These are phyloP conservation scores for Reticulitermes lucifugus DNA, from an alignment of 2,888 invertebrate genomes.

Conservation along the genomic window DNA sequence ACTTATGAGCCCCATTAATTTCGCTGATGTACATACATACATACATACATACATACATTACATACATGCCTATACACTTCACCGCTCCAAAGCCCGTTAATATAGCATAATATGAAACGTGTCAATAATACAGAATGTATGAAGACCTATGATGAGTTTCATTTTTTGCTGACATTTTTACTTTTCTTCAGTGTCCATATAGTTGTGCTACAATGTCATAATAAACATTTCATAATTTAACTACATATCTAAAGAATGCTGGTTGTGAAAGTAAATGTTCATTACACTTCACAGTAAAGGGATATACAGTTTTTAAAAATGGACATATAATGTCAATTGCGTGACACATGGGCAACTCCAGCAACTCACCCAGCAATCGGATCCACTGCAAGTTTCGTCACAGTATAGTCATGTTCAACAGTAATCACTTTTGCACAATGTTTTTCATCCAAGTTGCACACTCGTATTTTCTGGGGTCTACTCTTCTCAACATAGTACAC, in stretches of 20 bases:
- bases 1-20: too few relatives aligned
- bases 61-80: not conserved
- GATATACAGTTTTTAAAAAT: not conserved
- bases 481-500: slow-evolving; percentile 73
- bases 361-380: slow-evolving; percentile 61
- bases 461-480: slow-evolving; percentile 54
- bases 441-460: slow-evolving; percentile 69
- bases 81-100: too few relatives aligned
- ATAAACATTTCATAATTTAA: not conserved
- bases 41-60: not conserved
- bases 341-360: not conserved
- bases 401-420: slow-evolving; percentile 65
- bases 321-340: not conserved
- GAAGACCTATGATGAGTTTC: too few relatives aligned
- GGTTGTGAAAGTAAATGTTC: not conserved
- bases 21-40: too few relatives aligned
- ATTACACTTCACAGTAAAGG: not conserved
- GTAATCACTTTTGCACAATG: slow-evolving; percentile 69
- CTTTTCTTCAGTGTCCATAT: too few relatives aligned
- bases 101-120: not conserved
- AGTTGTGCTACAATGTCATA: too few relatives aligned
- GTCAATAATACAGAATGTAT: too few relatives aligned
- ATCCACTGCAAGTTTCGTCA: slow-evolving; percentile 74
- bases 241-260: not conserved
- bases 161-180: too few relatives aligned